Base-by-base conservation (phyloP, 2,888 invertebrate genomes). In the Venustoraphidia nigricollis region DNA sequence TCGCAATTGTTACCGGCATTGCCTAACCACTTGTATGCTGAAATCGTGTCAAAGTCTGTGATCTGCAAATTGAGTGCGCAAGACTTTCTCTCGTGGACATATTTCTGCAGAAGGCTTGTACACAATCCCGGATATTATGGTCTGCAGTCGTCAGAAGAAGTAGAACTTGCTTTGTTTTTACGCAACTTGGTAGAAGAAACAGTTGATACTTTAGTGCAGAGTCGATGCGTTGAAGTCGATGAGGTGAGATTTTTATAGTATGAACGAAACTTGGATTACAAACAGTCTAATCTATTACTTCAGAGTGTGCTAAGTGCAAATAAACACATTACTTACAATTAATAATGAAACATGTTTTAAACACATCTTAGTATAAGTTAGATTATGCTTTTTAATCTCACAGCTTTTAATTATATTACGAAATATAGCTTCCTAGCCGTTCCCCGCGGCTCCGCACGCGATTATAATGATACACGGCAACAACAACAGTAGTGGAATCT, bases 41-140 rank as follows among this genome's bases (percentile, higher is more conserved):
- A 98, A 67, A 79, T 89, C 53, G 92, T 95, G 0, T 91, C 96
- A 27, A 95, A 94, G 47, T 96, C 95, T 0, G 87, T 99, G n/a
- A 79, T 80, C 54, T 83, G 84, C 0, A 93, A 90, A 62, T 89
- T 92, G 63, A 89, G 93, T 56, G 86, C 94, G 44, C 72, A 98
- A 50, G 96, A 98, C 66, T 99, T 98, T 69, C 72, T 98, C 54
- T 95, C 97, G 0, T 98, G 96, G 88, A 99, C 98, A 0, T 99
- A 94, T 62, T 94, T 97, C 72, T 98, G 95, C 72, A 73, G 96
- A 46, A 75, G 96, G 13, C 69, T 97, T 6, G 66, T 95, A 47
- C 85, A 88, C 60, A 97, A 97, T 75, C 97, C 97, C 0, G 77
- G 83, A 0, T 95, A 90, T 64, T 95, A 95, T 62, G 80, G 85